These are phyloP conservation scores for Drosophila ananassae DNA, from an alignment of 1,140 invertebrate genomes.

Conservation along the genomic window DNA sequence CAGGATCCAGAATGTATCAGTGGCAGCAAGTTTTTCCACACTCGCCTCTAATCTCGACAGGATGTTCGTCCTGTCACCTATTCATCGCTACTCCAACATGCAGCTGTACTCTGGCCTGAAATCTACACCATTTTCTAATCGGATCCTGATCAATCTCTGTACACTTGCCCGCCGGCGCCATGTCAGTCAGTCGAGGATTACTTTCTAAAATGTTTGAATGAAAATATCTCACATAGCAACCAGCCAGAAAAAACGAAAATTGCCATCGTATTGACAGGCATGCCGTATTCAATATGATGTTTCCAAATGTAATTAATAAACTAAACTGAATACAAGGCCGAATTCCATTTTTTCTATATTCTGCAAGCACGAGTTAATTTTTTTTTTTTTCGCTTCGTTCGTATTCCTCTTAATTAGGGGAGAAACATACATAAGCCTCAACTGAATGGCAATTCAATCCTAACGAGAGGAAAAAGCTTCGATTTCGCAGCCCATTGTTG, in stretches of 20 bases:
- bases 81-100: not conserved
- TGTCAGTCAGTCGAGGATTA: not conserved
- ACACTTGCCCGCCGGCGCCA: not conserved
- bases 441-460: conserved; percentile 14
- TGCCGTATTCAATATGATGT: not conserved
- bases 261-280: conserved; percentile 1
- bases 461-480: not conserved
- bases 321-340: not conserved
- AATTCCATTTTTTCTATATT: conserved; percentile 1
- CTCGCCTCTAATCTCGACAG: conserved; percentile 36
- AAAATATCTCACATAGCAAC: not conserved
- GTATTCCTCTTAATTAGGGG: conserved; percentile 22
- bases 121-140: conserved; percentile 42
- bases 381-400: not conserved
- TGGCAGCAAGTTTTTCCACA: conserved; percentile 45
- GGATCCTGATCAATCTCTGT: conserved; percentile 44
- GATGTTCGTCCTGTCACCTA: conserved; percentile 34
- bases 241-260: not conserved
- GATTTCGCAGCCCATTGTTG: conserved; percentile 3
- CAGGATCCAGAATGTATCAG: conserved; percentile 35
- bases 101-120: conserved; percentile 23
- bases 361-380: not conserved
- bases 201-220: not conserved
- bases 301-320: conserved; percentile 20
- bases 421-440: conserved; percentile 11